phyloP scores from a whole-genome alignment of 2,113 vertebrate genomes.

The Psilopsiagon aymara region DNA sequence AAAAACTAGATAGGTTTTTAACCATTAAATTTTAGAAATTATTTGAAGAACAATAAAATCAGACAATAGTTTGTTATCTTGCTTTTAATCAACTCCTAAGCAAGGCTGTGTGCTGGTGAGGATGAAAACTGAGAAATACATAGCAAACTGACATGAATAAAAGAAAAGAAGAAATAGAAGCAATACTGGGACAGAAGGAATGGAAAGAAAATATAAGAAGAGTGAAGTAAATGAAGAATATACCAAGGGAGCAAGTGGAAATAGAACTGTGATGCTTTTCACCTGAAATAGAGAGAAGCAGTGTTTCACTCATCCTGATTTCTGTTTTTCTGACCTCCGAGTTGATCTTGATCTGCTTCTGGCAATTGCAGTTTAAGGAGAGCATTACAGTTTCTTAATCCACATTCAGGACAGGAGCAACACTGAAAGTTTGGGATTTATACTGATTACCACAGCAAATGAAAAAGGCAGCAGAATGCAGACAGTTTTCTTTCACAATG shows the following conservation, averaged over 20 bases:
- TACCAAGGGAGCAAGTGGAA: neutral
- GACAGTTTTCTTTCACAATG: neutral
- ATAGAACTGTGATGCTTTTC: neutral
- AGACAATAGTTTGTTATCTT: neutral
- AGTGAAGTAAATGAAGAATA: neutral
- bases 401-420: neutral
- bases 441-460: neutral
- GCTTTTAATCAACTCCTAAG: neutral
- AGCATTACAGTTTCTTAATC: neutral
- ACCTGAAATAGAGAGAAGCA: neutral
- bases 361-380: neutral
- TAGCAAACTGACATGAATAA: neutral
- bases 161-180: neutral
- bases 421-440: neutral
- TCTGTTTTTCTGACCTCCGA: neutral
- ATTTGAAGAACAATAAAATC: neutral
- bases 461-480: neutral
- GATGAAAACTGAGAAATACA: neutral
- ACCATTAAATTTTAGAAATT: neutral
- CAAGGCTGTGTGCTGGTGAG: neutral
- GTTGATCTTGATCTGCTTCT: neutral
- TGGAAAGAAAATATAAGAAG: neutral
- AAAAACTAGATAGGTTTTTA: neutral
- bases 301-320: neutral
- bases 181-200: neutral